Evolutionary conservation across 2,888 invertebrate species (phyloP), one percentile per base, ranked within the genome.

Genomic region (Aspidiotus destructor): DNA sequence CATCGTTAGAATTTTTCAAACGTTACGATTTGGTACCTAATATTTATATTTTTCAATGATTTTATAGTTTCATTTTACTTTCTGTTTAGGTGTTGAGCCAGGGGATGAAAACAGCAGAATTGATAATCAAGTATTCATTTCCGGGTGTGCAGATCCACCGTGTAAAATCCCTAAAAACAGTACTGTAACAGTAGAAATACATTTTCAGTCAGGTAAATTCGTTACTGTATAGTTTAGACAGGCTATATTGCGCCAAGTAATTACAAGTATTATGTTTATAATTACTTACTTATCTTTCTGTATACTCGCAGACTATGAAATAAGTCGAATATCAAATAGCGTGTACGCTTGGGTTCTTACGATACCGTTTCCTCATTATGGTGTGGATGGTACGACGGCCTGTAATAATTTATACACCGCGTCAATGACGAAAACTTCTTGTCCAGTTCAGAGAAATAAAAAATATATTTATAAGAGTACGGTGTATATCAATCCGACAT

Each of bases 341-440:
- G 89, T 90, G 8, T 77, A 76, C 71, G 91, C 86, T 0, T 77
- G 80, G 0, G 80, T 89, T 16, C 75, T 83, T 2, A 84, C 84
- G 0, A 75, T 88, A 0, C 79, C 82, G 0, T 74, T 91, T 63
- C 90, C 91, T 0, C 90, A 89, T 75, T 75, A 88, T 10, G 90
- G 91, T 9, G 87, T 89, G 13, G 86, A 90, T 75, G 86, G 86
- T 11, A 79, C 78, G 40, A 81, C 83, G 63, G 84, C 88, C 42
- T 90, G 90, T 74, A 79, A 80, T 28, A 82, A 84, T 72, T 77
- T 91, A 61, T 85, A 77, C 74, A 78, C 81, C 72, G 76, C 75
- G 0, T 48, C 48, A 28, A 28, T 28, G 10, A 48, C 48, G 48
- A n/a, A 81, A 0, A 79, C 84, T 74, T 76, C 81, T 2, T 91